Base-by-base conservation (phyloP, 23 tunicate species). In the Trididemnum clinides region DNA sequence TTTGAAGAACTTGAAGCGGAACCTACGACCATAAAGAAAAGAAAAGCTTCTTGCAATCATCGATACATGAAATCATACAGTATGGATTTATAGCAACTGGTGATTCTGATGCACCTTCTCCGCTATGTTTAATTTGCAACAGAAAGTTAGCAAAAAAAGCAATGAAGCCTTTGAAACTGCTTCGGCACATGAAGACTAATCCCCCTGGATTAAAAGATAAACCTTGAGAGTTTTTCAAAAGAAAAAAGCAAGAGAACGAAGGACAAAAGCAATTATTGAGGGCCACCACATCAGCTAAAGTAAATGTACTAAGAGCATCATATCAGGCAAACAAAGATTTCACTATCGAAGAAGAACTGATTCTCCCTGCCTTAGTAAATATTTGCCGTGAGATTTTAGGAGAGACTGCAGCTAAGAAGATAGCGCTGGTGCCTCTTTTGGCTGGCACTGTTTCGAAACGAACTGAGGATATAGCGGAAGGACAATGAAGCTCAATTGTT, bases 181-280 rank as follows among this genome's bases (percentile, higher is more conserved):
- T 82, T 33, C 86, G 86, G 57, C 86, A 82, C 34, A 18, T 82
- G 51, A 21, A 64, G 30, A 64, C 77, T 21, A 82, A 64, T 18
- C 86, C 64, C 57, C 77, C 86, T 29, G 32, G 26, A 54, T 83
- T 54, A 72, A 73, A 57, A 84, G 72, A 73, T 57, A 84, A 84
- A 73, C 88, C 88, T 36, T 22, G 73, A 31, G 82, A 84, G 51
- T 72, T 51, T 84, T 84, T 84, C 33, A 51, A 84, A 54, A 51
- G 82, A 54, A 84, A 6, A 57, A 64, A 64, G 64, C 77, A 51
- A 20, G 54, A 84, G 22, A 51, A 51, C 71, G 33, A 51, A 33
- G 82, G 71, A 3, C 51, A 73, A 73, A 33, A 73, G 23, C 51
- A 51, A 73, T 54, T 72, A 10, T 57, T 84, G 82, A 54, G 33